A percentile compares a stretch with the other conserved stretches of the same genome.
phyloP scores from a whole-genome alignment of 2,888 invertebrate species.

The Caenorhabditis sp. region DNA sequence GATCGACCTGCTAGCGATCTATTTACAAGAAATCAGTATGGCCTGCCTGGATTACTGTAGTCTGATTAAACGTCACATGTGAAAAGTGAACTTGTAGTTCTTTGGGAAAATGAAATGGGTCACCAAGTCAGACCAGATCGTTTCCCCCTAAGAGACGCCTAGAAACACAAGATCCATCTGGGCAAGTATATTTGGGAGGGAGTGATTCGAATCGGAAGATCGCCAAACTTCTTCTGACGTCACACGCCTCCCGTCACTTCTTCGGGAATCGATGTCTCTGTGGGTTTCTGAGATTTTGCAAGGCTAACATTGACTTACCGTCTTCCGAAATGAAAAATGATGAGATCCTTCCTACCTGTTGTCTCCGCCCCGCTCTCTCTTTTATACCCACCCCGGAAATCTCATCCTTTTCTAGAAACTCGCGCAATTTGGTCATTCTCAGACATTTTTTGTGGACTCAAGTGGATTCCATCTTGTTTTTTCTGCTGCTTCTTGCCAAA shows the following conservation, averaged over 20 bases:
- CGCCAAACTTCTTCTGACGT: conserved; percentile 57
- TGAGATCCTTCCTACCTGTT: neutral
- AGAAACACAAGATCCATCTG: conserved; percentile 1
- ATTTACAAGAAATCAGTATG: conserved; percentile 10
- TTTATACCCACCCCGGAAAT: neutral
- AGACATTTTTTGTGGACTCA: conserved; percentile 11
- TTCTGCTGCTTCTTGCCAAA: neutral
- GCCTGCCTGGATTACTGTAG: no score
- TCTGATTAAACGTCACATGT: no score
- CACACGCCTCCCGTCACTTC: neutral
- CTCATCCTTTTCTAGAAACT: neutral
- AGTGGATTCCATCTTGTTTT: conserved; percentile 18
- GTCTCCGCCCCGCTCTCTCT: neutral
- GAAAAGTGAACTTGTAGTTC: no score
- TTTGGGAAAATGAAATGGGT: conserved; percentile 4
- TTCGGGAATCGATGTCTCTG: conserved; percentile 4
- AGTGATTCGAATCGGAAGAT: conserved; percentile 35
- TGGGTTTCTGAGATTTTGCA: neutral
- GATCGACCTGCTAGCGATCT: no score
- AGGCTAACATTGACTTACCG: conserved; percentile 5
- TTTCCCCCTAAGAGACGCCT: neutral
- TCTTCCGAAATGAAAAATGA: conserved; percentile 1
- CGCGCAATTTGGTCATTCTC: conserved; percentile 13
- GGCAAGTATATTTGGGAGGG: conserved; percentile 3
- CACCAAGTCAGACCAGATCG: neutral